A percentile compares a stretch with the other conserved stretches of the same genome.
Evolutionary conservation across 2,113 vertebrate species (phyloP).

Genomic region (Sinocyclocheilus maitianheensis): DNA sequence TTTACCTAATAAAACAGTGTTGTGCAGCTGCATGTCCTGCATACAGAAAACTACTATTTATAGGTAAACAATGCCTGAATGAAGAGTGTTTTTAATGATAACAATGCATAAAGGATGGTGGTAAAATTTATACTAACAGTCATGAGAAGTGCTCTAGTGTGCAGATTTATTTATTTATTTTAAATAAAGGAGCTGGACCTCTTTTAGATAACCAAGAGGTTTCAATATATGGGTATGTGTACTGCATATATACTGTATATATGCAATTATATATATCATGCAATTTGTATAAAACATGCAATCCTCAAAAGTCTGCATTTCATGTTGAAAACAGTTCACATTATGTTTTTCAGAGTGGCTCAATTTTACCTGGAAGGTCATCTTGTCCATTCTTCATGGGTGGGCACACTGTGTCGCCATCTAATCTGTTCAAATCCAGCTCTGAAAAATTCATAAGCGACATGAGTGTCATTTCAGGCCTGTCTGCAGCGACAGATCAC

Average conservation of each 20-base stretch:
- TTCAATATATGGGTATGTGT: no score
- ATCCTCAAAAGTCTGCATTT: not conserved
- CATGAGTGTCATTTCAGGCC: not conserved
- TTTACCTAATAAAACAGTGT: constrained; percentile 57
- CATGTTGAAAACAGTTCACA: no score
- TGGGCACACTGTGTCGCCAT: constrained; percentile 78
- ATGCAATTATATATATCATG: not conserved
- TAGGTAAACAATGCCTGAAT: not conserved
- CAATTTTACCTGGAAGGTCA: constrained; percentile 79
- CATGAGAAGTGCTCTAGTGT: not conserved
- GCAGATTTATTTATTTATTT: not conserved
- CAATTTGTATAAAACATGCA: not conserved
- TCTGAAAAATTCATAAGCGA: constrained; percentile 62
- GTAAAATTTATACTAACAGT: not conserved
- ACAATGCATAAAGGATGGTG: not conserved
- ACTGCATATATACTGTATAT: no score
- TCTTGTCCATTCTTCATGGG: constrained; percentile 78
- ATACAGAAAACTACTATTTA: not conserved
- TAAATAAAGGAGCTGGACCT: not conserved
- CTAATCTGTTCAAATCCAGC: constrained; percentile 76
- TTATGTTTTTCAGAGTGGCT: not conserved
- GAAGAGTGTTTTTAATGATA: not conserved
- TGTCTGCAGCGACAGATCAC: not conserved
- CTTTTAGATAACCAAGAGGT: no score
- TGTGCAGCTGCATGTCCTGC: not conserved